Evolutionary conservation across 2,888 invertebrate species (phyloP), one percentile per base, ranked within the genome.

Genomic region (Drosophila kuntzei): DNA sequence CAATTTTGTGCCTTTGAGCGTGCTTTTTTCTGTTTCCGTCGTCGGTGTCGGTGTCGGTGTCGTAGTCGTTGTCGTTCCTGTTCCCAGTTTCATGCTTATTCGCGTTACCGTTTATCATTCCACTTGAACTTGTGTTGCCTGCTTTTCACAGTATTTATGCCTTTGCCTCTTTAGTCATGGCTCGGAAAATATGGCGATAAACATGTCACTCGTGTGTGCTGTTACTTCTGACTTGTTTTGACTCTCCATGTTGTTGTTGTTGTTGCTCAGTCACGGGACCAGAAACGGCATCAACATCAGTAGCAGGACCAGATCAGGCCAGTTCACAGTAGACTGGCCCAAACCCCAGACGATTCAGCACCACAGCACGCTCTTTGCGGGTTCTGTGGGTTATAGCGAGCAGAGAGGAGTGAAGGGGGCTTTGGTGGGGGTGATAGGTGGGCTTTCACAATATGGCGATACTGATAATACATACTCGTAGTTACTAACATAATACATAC

Each of bases 161-260:
- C 70, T 77, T 74, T 76, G 73, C 70, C 76, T 83, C 83, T 83
- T 83, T 85, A 83, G 83, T 78, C 86, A 80, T 85, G 82, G 85
- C 82, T 80, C 68, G 80, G 73, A 85, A 78, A 85, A 83, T 85
- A 85, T 85, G 86, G 82, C 82, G 82, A 83, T 83, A 83, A 83
- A 85, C 86, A 83, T 85, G 86, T 85, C 86, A 76, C 67, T 77
- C 76, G 65, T 71, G 66, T 73, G 64, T 70, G 77, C 55, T 62
- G 66, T 65, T 74, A 63, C 76, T 69, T 69, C 29, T 69, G 65
- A 66, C 69, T 75, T 47, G 61, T 57, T 66, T 55, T 69, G 25
- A 43, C 22, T 54, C 32, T 53, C 27, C 32, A 16, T 36, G 12
- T 20, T 22, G 44, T 27, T 46, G 57, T 14, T 54, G 43, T 14